Base-by-base conservation (phyloP, 2,888 invertebrate genomes). In the Ichneumoninae sp. region DNA sequence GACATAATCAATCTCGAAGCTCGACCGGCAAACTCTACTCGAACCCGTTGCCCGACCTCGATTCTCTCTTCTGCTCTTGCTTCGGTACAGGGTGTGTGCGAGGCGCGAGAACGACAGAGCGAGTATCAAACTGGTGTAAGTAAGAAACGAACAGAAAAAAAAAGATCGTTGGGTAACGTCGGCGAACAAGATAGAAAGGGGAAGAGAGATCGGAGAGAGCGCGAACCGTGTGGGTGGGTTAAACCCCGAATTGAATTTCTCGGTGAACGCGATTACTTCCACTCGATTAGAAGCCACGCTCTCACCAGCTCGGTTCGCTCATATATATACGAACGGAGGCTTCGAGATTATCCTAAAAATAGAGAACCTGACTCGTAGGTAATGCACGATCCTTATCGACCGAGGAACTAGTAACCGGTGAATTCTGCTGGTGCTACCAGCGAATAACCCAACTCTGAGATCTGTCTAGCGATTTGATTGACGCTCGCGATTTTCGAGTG, bases 1-100 rank as follows among this genome's bases (percentile, higher is more conserved):
- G 81, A 83, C 81, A 77, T 83, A 83, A 83, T 83, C 83, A 83
- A 83, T 83, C 83, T 85, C 83, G 75, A 85, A 79, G 75, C 82
- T 83, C 71, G 85, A 83, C 80, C 80, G 68, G 83, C 76, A 73
- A 73, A 85, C 76, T 82, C 50, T 57, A 57, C 19, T 63, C 68
- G 79, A 85, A 79, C 63, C 33, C 75, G 75, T 63, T n/a, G 82
- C 76, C 80, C 83, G 80, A 80, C 83, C 79, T 85, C 84, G 78
- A 78, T 81, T 74, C 79, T 52, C 82, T 70, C 63, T 68, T 50
- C 66, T 65, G 10, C 40, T 30, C 40, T 30, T n/a, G 69, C 69
- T 70, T 74, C 40, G 50, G 22, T 74, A 68, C 40, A 73, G 52
- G 47, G 10, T 26, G 70, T 40, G 54, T 40, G 54, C 65, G 47